A percentile compares a stretch with the other conserved stretches of the same genome.
These are phyloP conservation scores for Saguinus imperator DNA, from an alignment of 2,113 vertebrate species.

Conservation along the genomic window DNA sequence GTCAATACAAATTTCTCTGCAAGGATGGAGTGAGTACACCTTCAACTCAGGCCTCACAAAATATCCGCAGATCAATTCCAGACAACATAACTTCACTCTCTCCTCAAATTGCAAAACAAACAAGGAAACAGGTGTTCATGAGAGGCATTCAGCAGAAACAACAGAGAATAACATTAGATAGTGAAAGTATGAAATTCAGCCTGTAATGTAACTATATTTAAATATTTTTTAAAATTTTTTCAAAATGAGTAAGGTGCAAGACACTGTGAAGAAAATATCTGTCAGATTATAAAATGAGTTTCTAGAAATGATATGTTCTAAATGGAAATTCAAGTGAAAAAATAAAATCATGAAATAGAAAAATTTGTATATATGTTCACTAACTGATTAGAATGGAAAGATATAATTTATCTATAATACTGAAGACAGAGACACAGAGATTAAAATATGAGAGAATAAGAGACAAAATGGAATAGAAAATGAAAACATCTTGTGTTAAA, in stretches of 20 bases:
- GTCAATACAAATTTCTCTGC: background rate
- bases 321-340: conserved; percentile 55
- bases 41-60: background rate
- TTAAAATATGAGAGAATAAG: conserved; percentile 38
- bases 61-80: background rate
- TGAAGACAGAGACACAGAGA: conserved; percentile 36
- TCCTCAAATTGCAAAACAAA: background rate
- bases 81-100: background rate
- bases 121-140: background rate
- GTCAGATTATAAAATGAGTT: conserved; percentile 37
- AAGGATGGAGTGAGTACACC: background rate
- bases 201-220: background rate
- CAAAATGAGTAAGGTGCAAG: conserved; percentile 37
- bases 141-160: background rate
- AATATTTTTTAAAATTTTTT: background rate
- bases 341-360: conserved; percentile 52
- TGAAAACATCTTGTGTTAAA: background rate
- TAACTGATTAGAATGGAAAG: background rate
- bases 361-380: background rate
- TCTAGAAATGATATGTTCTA: conserved; percentile 46
- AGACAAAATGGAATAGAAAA: background rate
- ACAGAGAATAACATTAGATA: background rate
- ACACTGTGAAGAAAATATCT: conserved; percentile 5
- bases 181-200: background rate
- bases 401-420: conserved; percentile 17